Base-by-base conservation (phyloP, 2,113 vertebrate genomes). In the Motacilla tschutschensis region DNA sequence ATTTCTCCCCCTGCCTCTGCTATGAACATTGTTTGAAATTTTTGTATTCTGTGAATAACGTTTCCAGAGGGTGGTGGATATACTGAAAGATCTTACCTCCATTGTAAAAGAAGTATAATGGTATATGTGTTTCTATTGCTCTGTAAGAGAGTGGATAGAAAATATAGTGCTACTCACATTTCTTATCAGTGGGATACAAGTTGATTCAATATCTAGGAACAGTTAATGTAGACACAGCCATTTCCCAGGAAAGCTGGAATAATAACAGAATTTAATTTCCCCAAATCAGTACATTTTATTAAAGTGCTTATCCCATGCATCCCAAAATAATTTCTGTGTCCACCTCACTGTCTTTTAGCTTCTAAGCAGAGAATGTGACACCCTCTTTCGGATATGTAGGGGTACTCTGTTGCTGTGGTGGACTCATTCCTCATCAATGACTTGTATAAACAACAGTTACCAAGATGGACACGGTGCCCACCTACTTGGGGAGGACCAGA, bases 31-130 rank as follows among this genome's bases (percentile, higher is more conserved):
- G 22, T 88, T 94, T 41, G 69, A 79, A 43, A 18, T 74, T 90
- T 91, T 96, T 63, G 4, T 89, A 59, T 38, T 76, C 7, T 79
- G 54, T 69, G 40, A 88, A 91, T 26, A 74, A 73, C 72, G 84
- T 46, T 75, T 88, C 78, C 76, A 59, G 69, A 54, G 35, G 46
- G 46, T 74, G 24, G 25, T 83, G 22, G 12, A 54, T 64, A 38
- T 54, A 55, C 24, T 74, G 50, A 48, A 70, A 71, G 40, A 40
- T 66, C 38, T 51, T 51, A 17, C 17, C 17, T 51, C 20, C 7
- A 41, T 14, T 22, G 36, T 41, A 20, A 48, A 63, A 40, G 25
- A 35, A 10, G 2, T 5, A 6, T 14, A 20, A 16, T 1, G 4
- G 4, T 65, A 28, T 18, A 41, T 9, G 5, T 6, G 26, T 71